These are phyloP conservation scores for Microdon myrmicae DNA, from an alignment of 2,888 invertebrate genomes.

Conservation along the genomic window DNA sequence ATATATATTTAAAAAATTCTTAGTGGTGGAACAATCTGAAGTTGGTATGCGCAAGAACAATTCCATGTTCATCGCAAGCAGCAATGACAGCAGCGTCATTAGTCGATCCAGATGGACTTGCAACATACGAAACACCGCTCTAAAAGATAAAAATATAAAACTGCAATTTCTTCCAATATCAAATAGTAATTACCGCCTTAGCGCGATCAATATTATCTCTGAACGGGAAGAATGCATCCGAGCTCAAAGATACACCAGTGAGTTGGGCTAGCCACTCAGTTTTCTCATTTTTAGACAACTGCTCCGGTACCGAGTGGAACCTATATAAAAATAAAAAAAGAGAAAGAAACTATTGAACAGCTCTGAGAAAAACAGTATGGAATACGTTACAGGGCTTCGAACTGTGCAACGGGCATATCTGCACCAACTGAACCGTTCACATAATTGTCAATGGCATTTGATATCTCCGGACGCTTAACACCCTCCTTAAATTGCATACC, in stretches of 20 bases:
- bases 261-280: constrained; percentile 77
- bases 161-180: not conserved
- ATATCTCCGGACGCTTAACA: constrained; percentile 89
- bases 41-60: constrained; percentile 88
- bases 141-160: constrained; percentile 65
- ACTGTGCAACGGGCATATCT: constrained; percentile 82
- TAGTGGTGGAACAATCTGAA: constrained; percentile 94
- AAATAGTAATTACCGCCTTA: constrained; percentile 73
- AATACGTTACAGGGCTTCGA: constrained; percentile 78
- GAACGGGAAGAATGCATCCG: constrained; percentile 99
- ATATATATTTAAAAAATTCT: constrained; percentile 11
- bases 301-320: constrained; percentile 72
- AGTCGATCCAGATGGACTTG: constrained; percentile 92
- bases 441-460: constrained; percentile 95
- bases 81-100: constrained; percentile 90
- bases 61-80: constrained; percentile 92
- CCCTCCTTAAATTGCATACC: constrained; percentile 86
- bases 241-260: constrained; percentile 85
- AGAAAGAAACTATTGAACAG: not conserved
- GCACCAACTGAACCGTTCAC: constrained; percentile 91
- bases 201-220: constrained; percentile 96
- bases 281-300: constrained; percentile 76
- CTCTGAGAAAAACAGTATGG: constrained; percentile 10
- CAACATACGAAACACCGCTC: constrained; percentile 95
- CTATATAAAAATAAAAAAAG: constrained; percentile 46